These are phyloP conservation scores for Scopus umbretta DNA, from an alignment of 2,113 vertebrate genomes.

Conservation along the genomic window DNA sequence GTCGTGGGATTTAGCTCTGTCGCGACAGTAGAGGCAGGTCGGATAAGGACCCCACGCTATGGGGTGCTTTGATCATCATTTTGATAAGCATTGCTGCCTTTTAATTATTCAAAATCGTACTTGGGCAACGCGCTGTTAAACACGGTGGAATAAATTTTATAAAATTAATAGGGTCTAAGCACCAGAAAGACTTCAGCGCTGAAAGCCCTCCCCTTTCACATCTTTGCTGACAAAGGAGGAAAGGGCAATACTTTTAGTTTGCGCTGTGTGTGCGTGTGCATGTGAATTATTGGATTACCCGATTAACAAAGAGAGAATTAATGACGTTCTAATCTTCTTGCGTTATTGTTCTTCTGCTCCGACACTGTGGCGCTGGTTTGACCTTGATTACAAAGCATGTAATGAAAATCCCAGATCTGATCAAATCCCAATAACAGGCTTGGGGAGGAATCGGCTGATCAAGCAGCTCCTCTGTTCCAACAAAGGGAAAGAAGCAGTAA, in stretches of 20 bases:
- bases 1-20: neutral
- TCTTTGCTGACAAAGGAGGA: neutral
- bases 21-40: neutral
- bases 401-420: slow-evolving; percentile 47
- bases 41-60: accelerated
- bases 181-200: neutral
- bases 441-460: slow-evolving; percentile 20
- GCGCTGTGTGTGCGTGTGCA: neutral
- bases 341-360: slow-evolving; percentile 6
- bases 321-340: slow-evolving; percentile 51
- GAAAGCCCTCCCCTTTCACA: neutral
- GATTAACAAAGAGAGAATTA: slow-evolving; percentile 49
- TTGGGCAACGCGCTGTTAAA: neutral
- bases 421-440: slow-evolving; percentile 22
- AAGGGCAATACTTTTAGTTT: neutral
- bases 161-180: neutral
- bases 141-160: neutral
- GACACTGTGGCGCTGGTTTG: neutral
- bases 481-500: neutral
- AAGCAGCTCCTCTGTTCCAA: neutral
- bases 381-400: slow-evolving; percentile 21
- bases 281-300: slow-evolving; percentile 58
- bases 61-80: neutral
- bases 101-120: neutral
- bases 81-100: neutral